phyloP scores from a whole-genome alignment of 2,797 vertebrate species.

The Mormyrops attenuatus region DNA sequence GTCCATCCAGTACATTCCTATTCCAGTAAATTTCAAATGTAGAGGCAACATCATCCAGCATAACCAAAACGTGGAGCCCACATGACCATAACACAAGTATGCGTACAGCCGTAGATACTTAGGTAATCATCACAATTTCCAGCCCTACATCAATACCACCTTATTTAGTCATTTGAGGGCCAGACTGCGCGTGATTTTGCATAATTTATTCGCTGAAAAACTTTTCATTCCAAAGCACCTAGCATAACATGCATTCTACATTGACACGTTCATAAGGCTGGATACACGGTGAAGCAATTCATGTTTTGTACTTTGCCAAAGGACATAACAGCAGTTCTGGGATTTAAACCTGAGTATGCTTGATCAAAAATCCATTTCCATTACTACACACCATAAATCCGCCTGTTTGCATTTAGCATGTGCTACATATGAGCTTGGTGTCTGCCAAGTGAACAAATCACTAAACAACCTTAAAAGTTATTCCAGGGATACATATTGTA shows the following conservation, averaged over 20 bases:
- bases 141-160: not conserved
- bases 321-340: not conserved
- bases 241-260: not conserved
- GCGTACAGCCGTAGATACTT: not conserved
- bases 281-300: not conserved
- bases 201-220: not conserved
- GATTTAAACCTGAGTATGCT: not conserved
- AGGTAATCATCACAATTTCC: not conserved
- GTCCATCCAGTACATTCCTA: not conserved
- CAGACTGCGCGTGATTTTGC: not conserved
- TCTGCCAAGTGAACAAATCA: not conserved
- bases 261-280: not conserved
- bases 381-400: not conserved
- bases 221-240: not conserved
- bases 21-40: not conserved
- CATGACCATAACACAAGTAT: too few relatives aligned
- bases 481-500: not conserved
- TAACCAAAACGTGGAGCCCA: not conserved
- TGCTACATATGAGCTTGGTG: not conserved
- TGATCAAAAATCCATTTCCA: conserved; percentile 4
- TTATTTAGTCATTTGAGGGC: not conserved
- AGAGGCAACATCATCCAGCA: not conserved
- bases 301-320: not conserved
- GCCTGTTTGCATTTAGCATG: not conserved
- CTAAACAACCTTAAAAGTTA: not conserved